Evolutionary conservation across 2,888 invertebrate genomes (phyloP).

Genomic region (Petrolisthes cinctipes): DNA sequence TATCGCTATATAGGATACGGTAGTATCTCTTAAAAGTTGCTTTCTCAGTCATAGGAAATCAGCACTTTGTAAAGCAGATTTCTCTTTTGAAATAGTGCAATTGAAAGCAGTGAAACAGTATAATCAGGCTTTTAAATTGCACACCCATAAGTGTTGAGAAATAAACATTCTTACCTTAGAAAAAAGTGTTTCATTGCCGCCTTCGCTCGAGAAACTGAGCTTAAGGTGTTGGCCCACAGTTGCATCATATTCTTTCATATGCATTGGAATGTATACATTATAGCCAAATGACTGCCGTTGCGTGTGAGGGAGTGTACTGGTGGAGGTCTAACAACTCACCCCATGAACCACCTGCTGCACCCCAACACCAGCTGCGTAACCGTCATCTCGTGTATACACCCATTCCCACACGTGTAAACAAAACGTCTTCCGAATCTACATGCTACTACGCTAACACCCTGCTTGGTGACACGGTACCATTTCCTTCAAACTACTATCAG

Average conservation of each 20-base stretch:
- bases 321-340: conserved; percentile 31
- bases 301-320: conserved; percentile 40
- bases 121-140: conserved; percentile 28
- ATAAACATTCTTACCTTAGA: not conserved
- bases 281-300: conserved; percentile 45
- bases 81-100: conserved; percentile 9
- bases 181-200: not conserved
- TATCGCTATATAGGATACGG: not conserved
- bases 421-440: too few relatives aligned
- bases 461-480: too few relatives aligned
- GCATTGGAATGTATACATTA: conserved; percentile 6
- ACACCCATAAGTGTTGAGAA: not conserved
- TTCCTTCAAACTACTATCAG: too few relatives aligned
- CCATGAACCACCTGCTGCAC: conserved; percentile 23
- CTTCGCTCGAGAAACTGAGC: not conserved
- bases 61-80: not conserved
- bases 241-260: not conserved
- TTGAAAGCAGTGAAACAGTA: conserved; percentile 21
- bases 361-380: not conserved
- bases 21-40: conserved; percentile 12
- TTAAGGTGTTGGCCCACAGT: conserved; percentile 1
- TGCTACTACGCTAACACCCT: too few relatives aligned
- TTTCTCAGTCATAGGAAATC: not conserved
- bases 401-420: too few relatives aligned
- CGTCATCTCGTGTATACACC: not conserved